These are phyloP conservation scores for Axea sp. DNA, from an alignment of 2,888 invertebrate genomes.

Conservation along the genomic window DNA sequence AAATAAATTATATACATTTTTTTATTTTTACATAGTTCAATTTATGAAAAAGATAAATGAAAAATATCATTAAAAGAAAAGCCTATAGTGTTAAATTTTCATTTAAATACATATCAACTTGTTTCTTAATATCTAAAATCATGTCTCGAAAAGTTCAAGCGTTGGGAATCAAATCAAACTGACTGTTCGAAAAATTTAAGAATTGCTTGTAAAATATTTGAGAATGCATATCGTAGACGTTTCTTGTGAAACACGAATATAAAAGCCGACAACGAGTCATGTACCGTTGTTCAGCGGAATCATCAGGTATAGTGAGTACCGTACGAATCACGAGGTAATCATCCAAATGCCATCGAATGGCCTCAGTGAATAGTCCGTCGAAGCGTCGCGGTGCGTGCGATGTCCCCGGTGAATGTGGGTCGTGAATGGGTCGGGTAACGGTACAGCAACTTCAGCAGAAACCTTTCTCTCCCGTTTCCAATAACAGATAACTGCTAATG, in stretches of 20 bases:
- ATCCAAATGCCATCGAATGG: slow-evolving; percentile 56
- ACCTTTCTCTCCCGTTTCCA: slow-evolving; percentile 61
- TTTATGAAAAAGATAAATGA: no score
- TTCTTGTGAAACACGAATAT: slow-evolving; percentile 33
- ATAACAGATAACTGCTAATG: slow-evolving; percentile 54
- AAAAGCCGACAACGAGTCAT: slow-evolving; percentile 24
- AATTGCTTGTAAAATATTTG: slow-evolving; percentile 12
- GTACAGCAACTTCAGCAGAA: slow-evolving; percentile 64
- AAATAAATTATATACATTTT: no score
- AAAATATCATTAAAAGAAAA: no score
- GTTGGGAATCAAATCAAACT: not conserved
- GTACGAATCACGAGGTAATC: slow-evolving; percentile 51
- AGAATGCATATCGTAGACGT: slow-evolving; percentile 2
- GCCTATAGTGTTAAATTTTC: no score
- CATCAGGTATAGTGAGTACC: slow-evolving; percentile 51
- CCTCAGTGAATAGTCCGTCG: slow-evolving; percentile 17
- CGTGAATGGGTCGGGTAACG: slow-evolving; percentile 77
- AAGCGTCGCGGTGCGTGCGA: slow-evolving; percentile 52
- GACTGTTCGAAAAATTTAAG: slow-evolving; percentile 3
- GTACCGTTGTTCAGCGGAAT: slow-evolving; percentile 46
- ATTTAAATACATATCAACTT: no score
- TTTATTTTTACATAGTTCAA: no score
- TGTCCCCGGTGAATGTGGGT: slow-evolving; percentile 68
- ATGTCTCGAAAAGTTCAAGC: no score
- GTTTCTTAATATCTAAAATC: no score